These are phyloP conservation scores for Myanophis thanlyinensis DNA, from an alignment of 2,113 vertebrate species.

Conservation along the genomic window DNA sequence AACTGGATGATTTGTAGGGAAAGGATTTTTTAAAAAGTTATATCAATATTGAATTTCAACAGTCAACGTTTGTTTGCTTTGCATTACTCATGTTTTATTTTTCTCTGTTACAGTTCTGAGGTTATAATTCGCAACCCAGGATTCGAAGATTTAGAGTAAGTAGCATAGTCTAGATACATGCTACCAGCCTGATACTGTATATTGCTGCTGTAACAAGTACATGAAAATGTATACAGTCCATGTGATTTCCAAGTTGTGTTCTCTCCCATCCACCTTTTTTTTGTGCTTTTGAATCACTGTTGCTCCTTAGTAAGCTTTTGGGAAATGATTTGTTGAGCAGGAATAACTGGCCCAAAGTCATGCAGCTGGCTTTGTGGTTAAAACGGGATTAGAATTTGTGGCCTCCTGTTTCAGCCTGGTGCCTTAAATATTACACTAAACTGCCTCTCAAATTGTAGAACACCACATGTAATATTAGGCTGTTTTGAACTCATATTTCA, in stretches of 20 bases:
- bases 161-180: neutral
- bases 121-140: constrained; percentile 79
- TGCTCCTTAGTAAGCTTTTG: neutral
- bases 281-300: neutral
- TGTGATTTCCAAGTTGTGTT: neutral
- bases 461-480: neutral
- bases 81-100: neutral
- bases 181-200: neutral
- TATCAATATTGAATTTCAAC: neutral
- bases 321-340: neutral
- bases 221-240: no score
- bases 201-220: neutral
- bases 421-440: neutral
- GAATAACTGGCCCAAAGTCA: neutral
- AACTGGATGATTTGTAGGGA: neutral
- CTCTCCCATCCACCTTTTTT: neutral
- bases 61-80: accelerated
- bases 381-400: neutral
- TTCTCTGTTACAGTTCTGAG: constrained; percentile 67
- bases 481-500: neutral
- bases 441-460: neutral
- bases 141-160: constrained; percentile 81
- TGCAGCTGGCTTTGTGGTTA: neutral
- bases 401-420: neutral
- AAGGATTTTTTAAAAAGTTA: neutral